Base-by-base conservation (phyloP, 2,888 invertebrate genomes). In the Eristalis pertinax region DNA sequence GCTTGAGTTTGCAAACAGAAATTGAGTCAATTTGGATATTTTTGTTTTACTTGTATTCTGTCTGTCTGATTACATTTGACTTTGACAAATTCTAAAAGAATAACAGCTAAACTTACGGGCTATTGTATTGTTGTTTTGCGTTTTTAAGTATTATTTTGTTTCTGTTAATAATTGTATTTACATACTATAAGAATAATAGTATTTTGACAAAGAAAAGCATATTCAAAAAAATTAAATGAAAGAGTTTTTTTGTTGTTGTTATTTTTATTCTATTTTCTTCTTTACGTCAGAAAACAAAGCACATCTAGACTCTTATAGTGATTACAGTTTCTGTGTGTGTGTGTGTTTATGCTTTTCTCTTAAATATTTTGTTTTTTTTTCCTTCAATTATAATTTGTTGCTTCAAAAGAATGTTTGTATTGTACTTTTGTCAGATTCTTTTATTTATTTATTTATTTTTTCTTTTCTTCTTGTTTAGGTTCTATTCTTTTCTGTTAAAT, bases 31-130 rank as follows among this genome's bases (percentile, higher is more conserved):
- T 50, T 50, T 50, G 8, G 50, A 50, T 77, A 74, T 70, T 62
- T 24, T 73, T 62, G 19, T 67, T 84, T 68, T 82, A 76, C 43
- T 78, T 63, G 43, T 60, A 5, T 43, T 62, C 43, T 87, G 68
- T 63, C 74, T 72, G 65, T 68, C 60, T 76, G 72, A 74, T 68
- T 72, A 69, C 73, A 77, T 68, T 41, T 69, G 68, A 73, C 76
- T 77, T 80, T 81, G 72, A 76, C 79, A 87, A 83, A 67, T 86
- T 85, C 85, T 89, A 89, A 88, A 89, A 88, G 87, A 84, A 89
- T 89, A 89, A 85, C 89, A 89, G 89, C 89, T 90, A 89, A 89
- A 88, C 89, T 90, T 89, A 89, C 80, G 88, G 88, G 87, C 89
- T 90, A 89, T 89, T 89, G 88, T 89, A 88, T 88, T 70, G 69